These are phyloP conservation scores for Chloroceryle aenea DNA, from an alignment of 2,113 vertebrate species.

Conservation along the genomic window DNA sequence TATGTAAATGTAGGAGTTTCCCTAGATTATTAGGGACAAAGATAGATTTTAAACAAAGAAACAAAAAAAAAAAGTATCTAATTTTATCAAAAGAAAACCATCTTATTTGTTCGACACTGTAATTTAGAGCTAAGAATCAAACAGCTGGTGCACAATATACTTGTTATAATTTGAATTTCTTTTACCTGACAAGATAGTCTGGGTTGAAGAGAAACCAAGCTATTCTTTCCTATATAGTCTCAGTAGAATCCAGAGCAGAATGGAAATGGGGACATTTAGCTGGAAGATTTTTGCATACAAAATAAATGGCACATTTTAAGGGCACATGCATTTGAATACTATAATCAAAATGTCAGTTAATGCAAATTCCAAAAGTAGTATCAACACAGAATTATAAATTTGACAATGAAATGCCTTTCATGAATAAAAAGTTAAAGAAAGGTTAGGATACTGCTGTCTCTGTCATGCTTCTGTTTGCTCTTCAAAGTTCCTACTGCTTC, in stretches of 20 bases:
- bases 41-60: background rate
- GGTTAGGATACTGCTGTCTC: slow-evolving; percentile 31
- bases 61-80: no score
- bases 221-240: background rate
- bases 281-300: slow-evolving; percentile 57
- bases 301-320: slow-evolving; percentile 71
- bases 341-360: slow-evolving; percentile 76
- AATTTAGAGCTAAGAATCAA: slow-evolving; percentile 1
- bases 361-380: slow-evolving; percentile 67
- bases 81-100: background rate
- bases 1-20: background rate
- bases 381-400: slow-evolving; percentile 62
- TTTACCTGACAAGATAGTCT: background rate
- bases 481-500: background rate
- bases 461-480: background rate
- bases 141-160: background rate
- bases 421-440: slow-evolving; percentile 62
- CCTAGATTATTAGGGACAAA: background rate
- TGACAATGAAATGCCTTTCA: slow-evolving; percentile 38
- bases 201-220: background rate
- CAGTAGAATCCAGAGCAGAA: slow-evolving; percentile 38
- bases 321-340: slow-evolving; percentile 67
- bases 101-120: background rate
- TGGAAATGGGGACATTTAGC: slow-evolving; percentile 69
- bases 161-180: background rate